Evolutionary conservation across 2,888 invertebrate species (phyloP).

Genomic region (Zaprionus lineosus): DNA sequence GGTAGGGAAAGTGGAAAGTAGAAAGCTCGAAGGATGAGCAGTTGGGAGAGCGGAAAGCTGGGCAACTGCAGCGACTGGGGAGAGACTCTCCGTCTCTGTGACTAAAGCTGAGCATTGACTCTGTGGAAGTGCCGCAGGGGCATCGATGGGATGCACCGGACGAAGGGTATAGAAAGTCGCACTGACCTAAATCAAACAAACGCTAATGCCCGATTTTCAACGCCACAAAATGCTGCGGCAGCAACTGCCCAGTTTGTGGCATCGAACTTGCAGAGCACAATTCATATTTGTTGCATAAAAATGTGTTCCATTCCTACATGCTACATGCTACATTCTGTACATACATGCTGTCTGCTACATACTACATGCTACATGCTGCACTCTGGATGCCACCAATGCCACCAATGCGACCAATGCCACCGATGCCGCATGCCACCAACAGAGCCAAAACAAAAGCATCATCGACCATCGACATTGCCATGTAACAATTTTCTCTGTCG

Average conservation of each 20-base stretch:
- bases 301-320: slow-evolving; percentile 60
- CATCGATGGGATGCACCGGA: slow-evolving; percentile 24
- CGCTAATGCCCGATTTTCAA: slow-evolving; percentile 73
- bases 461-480: slow-evolving; percentile 34
- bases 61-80: background rate
- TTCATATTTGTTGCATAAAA: slow-evolving; percentile 62
- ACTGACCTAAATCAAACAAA: slow-evolving; percentile 72
- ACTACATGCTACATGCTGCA: slow-evolving; percentile 25
- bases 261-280: slow-evolving; percentile 22
- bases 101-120: slow-evolving; percentile 12
- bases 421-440: slow-evolving; percentile 22
- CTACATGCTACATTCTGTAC: slow-evolving; percentile 5
- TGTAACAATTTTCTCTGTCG: slow-evolving; percentile 35
- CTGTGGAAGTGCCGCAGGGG: slow-evolving; percentile 5
- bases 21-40: too few relatives aligned
- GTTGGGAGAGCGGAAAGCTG: too few relatives aligned
- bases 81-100: background rate
- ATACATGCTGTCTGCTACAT: background rate
- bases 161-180: slow-evolving; percentile 35
- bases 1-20: too few relatives aligned
- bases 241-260: slow-evolving; percentile 9
- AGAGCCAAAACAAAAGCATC: slow-evolving; percentile 44
- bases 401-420: too few relatives aligned
- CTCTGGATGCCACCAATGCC: too few relatives aligned
- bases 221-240: slow-evolving; percentile 62